Evolutionary conservation across 2,888 invertebrate species (phyloP), one percentile per base, ranked within the genome.

Genomic region (Ferrisia virgata): DNA sequence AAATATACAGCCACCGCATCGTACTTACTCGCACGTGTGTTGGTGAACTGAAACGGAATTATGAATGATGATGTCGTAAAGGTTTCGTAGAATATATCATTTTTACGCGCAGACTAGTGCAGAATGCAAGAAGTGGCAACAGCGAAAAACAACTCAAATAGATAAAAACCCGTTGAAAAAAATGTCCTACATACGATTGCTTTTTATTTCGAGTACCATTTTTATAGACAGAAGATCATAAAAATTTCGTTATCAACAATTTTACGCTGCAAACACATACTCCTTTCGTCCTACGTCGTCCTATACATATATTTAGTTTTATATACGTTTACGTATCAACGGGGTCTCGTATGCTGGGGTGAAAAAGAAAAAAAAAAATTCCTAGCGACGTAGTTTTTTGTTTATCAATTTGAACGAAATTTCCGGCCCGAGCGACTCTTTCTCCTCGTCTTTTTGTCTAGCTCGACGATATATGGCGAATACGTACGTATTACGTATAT

Each of bases 151-250:
- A 33, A 18, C 18, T 33, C 33, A 36, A 72, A 72, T 72, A 72
- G 72, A 72, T 72, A 72, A 72, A 72, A 72, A 64, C 58, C 43
- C 72, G 33, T 72, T 72, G n/a, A 72, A 72, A n/a, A n/a, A 72
- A 72, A 72, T 72, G 33, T 72, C 58, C 72, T 72, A 72, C 72
- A 72, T 33, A 33, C 72, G 72, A 72, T 72, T 72, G n/a, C 72
- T 72, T 33, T 72, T 72, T 33, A 33, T 72, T 72, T 72, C 72
- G 33, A 72, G 72, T 72, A 18, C 72, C 72, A 72, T 72, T 72
- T 72, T 72, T 72, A 72, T 72, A 72, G 72, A 72, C 72, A 18
- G 8, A 33, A 72, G 33, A 31, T 72, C 72, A 13, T 72, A 72
- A 72, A 72, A 72, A 72, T 33, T 33, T 13, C 72, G 25, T 72